Conservation (phyloP, 2,888 invertebrate genomes). For the Synanthedon formicaeformis region DNA sequence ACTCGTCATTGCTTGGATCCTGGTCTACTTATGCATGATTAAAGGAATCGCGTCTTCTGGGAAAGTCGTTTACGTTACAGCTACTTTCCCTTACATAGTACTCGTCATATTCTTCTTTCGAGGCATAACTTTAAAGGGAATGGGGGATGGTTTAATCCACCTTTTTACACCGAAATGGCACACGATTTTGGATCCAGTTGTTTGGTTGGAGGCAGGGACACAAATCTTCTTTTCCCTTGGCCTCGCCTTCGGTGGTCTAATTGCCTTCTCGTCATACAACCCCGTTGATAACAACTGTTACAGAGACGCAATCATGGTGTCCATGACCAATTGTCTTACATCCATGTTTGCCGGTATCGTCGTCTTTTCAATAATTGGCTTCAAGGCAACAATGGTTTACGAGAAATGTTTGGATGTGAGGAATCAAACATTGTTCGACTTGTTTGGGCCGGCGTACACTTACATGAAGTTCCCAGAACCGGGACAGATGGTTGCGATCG, state of each 20-base stretch:
- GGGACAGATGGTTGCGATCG: constrained; percentile 66
- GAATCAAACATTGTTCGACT: constrained; percentile 70
- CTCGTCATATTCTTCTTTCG: constrained; percentile 96
- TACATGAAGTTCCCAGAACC: constrained; percentile 65
- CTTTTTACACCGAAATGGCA: constrained; percentile 95
- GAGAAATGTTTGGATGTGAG: constrained; percentile 77
- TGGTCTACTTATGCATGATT: constrained; percentile 97
- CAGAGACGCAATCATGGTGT: constrained; percentile 92
- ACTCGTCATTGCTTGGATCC: constrained; percentile 89
- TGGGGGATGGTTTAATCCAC: constrained; percentile 87
- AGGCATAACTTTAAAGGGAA: constrained; percentile 90
- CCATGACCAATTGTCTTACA: constrained; percentile 92
- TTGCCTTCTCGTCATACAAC: constrained; percentile 97
- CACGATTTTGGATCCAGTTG: constrained; percentile 90
- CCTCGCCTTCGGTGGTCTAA: constrained; percentile 94
- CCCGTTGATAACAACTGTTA: constrained; percentile 97
- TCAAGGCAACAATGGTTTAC: constrained; percentile 89
- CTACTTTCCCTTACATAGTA: constrained; percentile 96
- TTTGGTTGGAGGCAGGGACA: constrained; percentile 97
- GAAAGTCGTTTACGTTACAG: constrained; percentile 96
- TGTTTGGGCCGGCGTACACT: constrained; percentile 65
- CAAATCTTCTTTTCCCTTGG: constrained; percentile 98
- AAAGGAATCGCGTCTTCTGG: constrained; percentile 97
- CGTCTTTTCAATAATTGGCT: constrained; percentile 95
- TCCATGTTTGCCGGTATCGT: constrained; percentile 98